Conservation (phyloP, 2,888 invertebrate species). For the Lepidochitona cinerea region DNA sequence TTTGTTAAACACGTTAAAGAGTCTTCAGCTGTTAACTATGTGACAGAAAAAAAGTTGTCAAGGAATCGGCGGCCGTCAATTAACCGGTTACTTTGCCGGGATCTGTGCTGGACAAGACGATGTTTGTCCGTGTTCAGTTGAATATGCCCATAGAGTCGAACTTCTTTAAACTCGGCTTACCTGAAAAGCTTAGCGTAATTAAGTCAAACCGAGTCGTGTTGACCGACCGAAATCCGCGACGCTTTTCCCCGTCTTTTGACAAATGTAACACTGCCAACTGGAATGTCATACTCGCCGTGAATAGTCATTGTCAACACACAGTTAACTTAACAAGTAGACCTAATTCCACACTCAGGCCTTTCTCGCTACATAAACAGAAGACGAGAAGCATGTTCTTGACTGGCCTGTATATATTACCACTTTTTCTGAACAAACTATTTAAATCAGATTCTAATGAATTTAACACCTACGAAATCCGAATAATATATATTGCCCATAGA, state of each 20-base stretch:
- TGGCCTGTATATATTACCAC: too few species aligned
- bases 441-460: too few species aligned
- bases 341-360: neutral
- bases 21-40: too few species aligned
- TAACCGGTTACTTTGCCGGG: too few species aligned
- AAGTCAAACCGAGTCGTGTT: neutral
- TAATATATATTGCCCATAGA: too few species aligned
- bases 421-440: too few species aligned
- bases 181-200: neutral
- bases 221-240: neutral
- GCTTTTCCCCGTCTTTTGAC: neutral
- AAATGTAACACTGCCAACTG: neutral
- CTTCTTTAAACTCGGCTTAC: neutral
- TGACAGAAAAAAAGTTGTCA: too few species aligned
- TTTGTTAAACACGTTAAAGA: too few species aligned
- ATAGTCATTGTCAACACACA: neutral
- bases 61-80: too few species aligned
- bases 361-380: too few species aligned
- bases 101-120: neutral
- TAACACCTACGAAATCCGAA: too few species aligned
- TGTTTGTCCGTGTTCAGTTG: neutral
- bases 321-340: neutral
- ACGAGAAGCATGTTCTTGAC: too few species aligned
- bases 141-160: neutral
- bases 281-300: neutral